Base-by-base conservation (phyloP, 2,888 invertebrate genomes). In the Dryadula phaetusa region DNA sequence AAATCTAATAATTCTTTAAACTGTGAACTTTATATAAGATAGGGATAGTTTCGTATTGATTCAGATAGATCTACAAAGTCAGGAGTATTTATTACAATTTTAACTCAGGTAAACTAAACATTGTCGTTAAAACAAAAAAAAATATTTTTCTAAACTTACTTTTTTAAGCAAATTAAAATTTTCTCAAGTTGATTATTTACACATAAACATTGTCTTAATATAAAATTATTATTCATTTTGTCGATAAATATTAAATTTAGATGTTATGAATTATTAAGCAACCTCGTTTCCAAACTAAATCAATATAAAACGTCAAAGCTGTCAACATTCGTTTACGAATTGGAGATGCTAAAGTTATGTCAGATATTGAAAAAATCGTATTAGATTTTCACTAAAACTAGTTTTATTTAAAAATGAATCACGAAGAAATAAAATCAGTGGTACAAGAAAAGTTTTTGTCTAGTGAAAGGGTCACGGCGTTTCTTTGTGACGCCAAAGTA, bases 381-480 rank as follows among this genome's bases (percentile, higher is more conserved):
- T 70, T 71, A 64, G 62, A 66, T 40, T 56, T 53, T 67, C 60
- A 66, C 56, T 67, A 69, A 74, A 69, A 69, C 66, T 70, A 70
- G 76, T 75, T 62, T 58, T 25, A 44, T 78, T 77, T 75, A 77
- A 87, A 82, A 82, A 92, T 92, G 92, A 92, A 92, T 83, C 87
- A 90, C 82, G 91, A 92, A 69, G 91, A 91, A 68, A 88, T 92
- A 73, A 88, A 87, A 79, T 83, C 84, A 60, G 90, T 92, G 72
- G 90, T 92, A 67, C 92, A 92, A 76, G 92, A 92, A 74, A 93
- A 93, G 77, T 93, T 93, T 72, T 82, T 91, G 64, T 87, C 88
- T 22, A 92, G 91, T 75, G 93, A 93, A 76, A 82, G 82, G 69
- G 93, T 93, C 22, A 88, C 91, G 44, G 90, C 92, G 28, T 88